Evolutionary conservation across 2,888 invertebrate genomes (phyloP), one percentile per base, ranked within the genome.

Genomic region (Parnassius smintheus): DNA sequence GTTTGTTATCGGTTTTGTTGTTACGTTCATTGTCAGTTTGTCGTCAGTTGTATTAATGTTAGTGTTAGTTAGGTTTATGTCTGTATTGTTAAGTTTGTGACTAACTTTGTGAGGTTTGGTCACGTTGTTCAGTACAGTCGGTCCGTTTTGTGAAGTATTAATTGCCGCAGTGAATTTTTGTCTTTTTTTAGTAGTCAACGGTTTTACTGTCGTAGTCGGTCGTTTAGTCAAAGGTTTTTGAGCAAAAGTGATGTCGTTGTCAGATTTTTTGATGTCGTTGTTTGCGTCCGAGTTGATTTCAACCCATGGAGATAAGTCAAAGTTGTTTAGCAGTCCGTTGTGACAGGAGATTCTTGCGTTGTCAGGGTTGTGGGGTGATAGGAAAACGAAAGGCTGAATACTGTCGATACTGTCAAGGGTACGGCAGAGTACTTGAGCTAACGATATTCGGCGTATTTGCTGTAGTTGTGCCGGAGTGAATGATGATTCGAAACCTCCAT

Each of bases 381-480:
- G 87, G 76, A 96, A 95, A 0, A 94, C 95, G 71, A 95, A 95
- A 0, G 95, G 95, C 77, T 96, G 96, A 49, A 96, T 86, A 18
- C 92, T 94, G 67, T 94, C 93, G 50, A 96, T 93, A 46, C 92
- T 93, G 70, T 92, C 94, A 72, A 95, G 86, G 0, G 95, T 95
- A 56, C 93, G 92, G 75, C 96, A 96, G 9, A 96, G 85, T 2
- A 97, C 92, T 76, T 96, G 95, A 0, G 96, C 94, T 52, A 97
- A 86, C 0, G 95, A 95, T 13, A 95, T 93, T 58, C 94, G 92
- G 45, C 96, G 89, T 52, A 97, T 93, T 70, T 96, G 95, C 70
- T 95, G 94, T 2, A 97, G 82, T 77, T 97, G 97, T 0, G 94
- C 94, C 2, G 94, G 94, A 0, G 95, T 96, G 74, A 97, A 96